These are phyloP conservation scores for Cancer borealis DNA, from an alignment of 2,888 invertebrate genomes.

Conservation along the genomic window DNA sequence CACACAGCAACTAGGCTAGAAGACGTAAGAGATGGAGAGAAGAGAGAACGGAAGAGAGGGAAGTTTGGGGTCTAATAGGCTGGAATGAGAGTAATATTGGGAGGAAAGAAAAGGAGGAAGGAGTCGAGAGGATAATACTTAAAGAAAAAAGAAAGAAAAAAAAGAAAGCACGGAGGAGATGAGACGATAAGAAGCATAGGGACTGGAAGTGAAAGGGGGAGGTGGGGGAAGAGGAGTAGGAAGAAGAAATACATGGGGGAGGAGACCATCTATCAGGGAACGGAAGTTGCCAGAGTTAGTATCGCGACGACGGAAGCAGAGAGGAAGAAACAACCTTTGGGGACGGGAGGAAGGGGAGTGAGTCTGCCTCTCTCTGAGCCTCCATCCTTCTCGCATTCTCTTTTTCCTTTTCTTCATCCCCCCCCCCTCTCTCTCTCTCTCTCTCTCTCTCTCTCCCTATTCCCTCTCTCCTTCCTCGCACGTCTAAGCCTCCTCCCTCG, in stretches of 20 bases:
- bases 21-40: not conserved
- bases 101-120: not conserved
- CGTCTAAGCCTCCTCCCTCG: not conserved
- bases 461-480: not conserved
- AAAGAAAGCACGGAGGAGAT: not conserved
- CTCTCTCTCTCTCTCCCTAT: too few species aligned
- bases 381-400: not conserved
- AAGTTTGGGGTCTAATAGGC: not conserved
- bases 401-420: not conserved
- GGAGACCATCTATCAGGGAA: conserved; percentile 14
- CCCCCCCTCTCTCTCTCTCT: not conserved
- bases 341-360: not conserved
- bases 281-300: not conserved
- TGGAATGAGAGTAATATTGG: not conserved
- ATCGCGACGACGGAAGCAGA: not conserved
- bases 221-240: not conserved
- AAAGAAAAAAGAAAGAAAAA: not conserved
- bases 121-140: not conserved
- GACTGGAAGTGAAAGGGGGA: not conserved
- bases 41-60: not conserved
- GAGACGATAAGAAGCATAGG: not conserved
- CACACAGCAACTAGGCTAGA: too few species aligned
- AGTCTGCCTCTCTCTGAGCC: not conserved
- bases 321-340: conserved; percentile 6
- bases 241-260: not conserved